Base-by-base conservation (phyloP, 2,113 vertebrate genomes). In the Petrocephalus microphthalmus region DNA sequence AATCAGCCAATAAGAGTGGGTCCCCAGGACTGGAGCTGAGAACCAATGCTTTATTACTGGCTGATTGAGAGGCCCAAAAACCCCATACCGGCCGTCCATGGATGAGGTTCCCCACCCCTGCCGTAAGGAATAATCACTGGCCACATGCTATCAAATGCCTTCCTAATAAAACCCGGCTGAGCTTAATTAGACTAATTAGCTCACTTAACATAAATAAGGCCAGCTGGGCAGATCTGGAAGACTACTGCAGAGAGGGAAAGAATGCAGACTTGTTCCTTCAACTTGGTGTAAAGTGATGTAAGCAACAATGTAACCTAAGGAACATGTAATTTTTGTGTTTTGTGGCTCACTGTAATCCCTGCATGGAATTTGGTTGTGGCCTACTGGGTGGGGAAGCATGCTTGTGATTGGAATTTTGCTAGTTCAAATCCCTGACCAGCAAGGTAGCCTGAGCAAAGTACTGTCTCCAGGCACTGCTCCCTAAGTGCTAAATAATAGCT, bases 141-240 rank as follows among this genome's bases (percentile, higher is more conserved):
- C 67, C 67, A 74, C 29, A 74, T 74, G 67, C 67, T 29, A 74
- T 74, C 67, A 74, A 74, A 74, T 15, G 5, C 67, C 33, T 74
- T 74, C 29, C 33, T 74, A 74, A 74, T 37, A 37, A 37, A 71
- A 33, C 67, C 29, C 29, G 7, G 67, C 29, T 37, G 67, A 78
- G 71, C 33, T 42, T 78, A 78, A 42, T 78, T 78, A 15, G 33
- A 42, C 29, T 78, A 42, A 78, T 78, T 78, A 78, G 71, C 71
- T 17, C 71, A 78, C 71, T 78, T 78, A 78, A 78, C 15, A 78
- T 78, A 78, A 19, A 78, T 33, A 78, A 78, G 71, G 71, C 71
- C 71, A 42, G 71, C 33, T 78, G 71, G 71, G 33, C 33, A 78
- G 67, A 5, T 74, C 67, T 74, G 67, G 71, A 42, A 42, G 71